These are phyloP conservation scores for Tympanuchus pallidicinctus DNA, from an alignment of 2,113 vertebrate genomes.

Conservation along the genomic window DNA sequence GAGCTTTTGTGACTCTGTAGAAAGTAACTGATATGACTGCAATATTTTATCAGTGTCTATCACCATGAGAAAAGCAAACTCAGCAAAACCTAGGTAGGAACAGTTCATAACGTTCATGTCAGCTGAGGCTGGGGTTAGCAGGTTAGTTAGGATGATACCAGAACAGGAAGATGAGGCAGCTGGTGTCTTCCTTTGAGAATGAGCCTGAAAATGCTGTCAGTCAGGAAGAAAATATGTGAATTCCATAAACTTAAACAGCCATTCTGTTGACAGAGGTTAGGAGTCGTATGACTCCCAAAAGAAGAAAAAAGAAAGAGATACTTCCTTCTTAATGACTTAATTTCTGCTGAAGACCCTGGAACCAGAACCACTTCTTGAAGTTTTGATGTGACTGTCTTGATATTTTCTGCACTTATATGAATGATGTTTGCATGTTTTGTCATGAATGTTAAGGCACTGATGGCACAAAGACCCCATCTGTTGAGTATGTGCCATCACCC, in stretches of 20 bases:
- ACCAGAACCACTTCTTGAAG: rapidly evolving
- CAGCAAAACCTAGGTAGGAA: background rate
- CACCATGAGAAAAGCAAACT: background rate
- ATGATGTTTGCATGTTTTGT: background rate
- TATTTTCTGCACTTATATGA: background rate
- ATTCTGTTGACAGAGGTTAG: background rate
- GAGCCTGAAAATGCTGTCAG: background rate
- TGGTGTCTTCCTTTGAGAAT: background rate
- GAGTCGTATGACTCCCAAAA: background rate
- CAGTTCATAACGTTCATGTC: background rate
- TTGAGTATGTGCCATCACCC: background rate
- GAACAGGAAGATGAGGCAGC: background rate
- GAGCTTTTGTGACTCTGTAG: background rate
- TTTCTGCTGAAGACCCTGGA: background rate
- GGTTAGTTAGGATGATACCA: rapidly evolving
- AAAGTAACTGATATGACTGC: background rate
- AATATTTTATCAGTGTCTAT: background rate
- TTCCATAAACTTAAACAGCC: background rate
- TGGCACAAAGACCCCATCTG: background rate
- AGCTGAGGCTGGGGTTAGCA: background rate
- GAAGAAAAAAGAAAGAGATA: background rate
- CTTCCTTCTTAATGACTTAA: background rate
- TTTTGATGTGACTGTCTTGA: background rate
- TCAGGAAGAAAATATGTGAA: background rate
- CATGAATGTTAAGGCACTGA: background rate